Evolutionary conservation across 2,797 vertebrate species (phyloP).

Genomic region (Hydrocynus forskahlii): DNA sequence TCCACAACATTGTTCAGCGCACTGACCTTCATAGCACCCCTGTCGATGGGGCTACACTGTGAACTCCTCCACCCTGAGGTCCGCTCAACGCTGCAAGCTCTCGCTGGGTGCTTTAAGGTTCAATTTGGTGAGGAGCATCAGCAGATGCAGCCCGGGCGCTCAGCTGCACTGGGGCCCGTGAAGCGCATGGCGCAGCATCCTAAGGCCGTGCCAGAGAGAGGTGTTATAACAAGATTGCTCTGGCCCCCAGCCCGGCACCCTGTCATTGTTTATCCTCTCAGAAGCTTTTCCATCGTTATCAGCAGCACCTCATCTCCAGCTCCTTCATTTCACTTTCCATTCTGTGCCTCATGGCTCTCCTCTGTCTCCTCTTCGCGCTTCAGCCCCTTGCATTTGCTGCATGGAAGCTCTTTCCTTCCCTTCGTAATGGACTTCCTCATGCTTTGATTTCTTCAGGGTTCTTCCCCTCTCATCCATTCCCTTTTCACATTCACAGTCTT

Average conservation of each 20-base stretch:
- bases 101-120: background rate
- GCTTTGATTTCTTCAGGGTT: background rate
- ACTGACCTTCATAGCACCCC: conserved; percentile 16
- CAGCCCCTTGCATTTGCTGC: background rate
- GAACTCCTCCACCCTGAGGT: background rate
- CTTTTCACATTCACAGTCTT: conserved; percentile 1
- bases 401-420: background rate
- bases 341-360: conserved; percentile 1
- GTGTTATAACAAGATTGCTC: conserved; percentile 32
- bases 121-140: background rate
- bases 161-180: background rate
- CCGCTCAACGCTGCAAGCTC: background rate
- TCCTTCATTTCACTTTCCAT: conserved; percentile 16
- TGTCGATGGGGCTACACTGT: background rate
- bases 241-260: conserved; percentile 6
- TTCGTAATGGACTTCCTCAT: background rate
- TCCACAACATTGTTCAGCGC: conserved; percentile 10
- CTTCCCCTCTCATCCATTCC: conserved; percentile 13
- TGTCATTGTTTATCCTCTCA: conserved; percentile 35
- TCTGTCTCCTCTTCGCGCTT: conserved; percentile 6
- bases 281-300: conserved; percentile 41
- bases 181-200: background rate
- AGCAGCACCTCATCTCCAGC: conserved; percentile 4
- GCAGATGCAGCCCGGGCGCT: background rate
- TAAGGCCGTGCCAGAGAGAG: conserved; percentile 12